Percentiles rank a stretch among this genome's conserved stretches.
Conservation (phyloP, 2,888 invertebrate species). For the Meiosimyza decipiens region DNA sequence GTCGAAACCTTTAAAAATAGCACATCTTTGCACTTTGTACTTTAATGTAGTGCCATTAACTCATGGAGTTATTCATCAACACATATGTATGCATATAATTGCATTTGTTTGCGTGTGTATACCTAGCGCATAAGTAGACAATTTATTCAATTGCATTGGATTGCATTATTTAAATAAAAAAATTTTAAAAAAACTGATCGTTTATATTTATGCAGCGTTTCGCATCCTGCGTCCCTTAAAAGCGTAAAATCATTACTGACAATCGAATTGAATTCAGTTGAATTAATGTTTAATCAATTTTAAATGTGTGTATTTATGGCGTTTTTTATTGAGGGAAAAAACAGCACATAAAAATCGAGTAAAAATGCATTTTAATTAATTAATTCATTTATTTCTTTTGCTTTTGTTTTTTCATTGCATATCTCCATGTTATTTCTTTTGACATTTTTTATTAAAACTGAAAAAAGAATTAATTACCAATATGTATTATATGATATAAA, state of each 20-base stretch:
- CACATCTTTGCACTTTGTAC: no score
- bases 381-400: conserved; percentile 13
- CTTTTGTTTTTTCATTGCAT: not conserved
- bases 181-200: conserved; percentile 9
- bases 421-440: not conserved
- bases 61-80: no score
- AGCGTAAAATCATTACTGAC: conserved; percentile 24
- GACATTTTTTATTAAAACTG: conserved; percentile 5
- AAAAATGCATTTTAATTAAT: conserved; percentile 25
- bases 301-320: conserved; percentile 17
- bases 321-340: not conserved
- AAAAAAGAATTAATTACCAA: no score
- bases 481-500: no score
- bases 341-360: not conserved
- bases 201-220: not conserved
- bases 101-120: no score
- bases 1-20: no score
- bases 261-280: conserved; percentile 21
- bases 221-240: conserved; percentile 18
- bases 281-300: conserved; percentile 30
- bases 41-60: no score
- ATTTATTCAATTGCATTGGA: no score
- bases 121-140: no score
- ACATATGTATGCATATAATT: no score
- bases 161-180: no score